A percentile compares a stretch with the other conserved stretches of the same genome.
phyloP scores from a whole-genome alignment of 2,113 vertebrate species.

The Syngnathus floridae region DNA sequence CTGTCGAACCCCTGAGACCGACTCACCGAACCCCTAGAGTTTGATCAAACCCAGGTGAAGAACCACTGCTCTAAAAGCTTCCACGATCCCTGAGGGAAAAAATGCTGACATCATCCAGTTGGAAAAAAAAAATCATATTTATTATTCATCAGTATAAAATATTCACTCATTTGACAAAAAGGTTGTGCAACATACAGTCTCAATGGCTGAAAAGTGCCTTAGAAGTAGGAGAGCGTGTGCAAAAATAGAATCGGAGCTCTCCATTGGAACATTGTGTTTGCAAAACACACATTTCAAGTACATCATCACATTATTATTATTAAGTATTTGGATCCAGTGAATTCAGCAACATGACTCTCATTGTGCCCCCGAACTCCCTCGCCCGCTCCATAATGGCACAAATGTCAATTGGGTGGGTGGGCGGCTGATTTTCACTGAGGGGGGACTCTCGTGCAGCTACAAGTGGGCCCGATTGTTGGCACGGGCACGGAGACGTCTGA shows the following conservation, averaged over 20 bases:
- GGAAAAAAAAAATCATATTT: slow-evolving; percentile 47
- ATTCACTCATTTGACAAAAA: slow-evolving; percentile 58
- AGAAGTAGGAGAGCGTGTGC: slow-evolving; percentile 45
- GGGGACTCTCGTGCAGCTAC: slow-evolving; percentile 44
- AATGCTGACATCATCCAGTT: slow-evolving; percentile 42
- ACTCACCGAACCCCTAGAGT: too few relatives aligned
- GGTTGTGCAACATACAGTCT: slow-evolving; percentile 62
- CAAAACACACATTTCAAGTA: slow-evolving; percentile 45
- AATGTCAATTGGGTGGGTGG: slow-evolving; percentile 19
- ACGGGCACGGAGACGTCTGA: slow-evolving; percentile 49
- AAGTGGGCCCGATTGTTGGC: slow-evolving; percentile 30
- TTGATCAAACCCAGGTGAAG: too few relatives aligned
- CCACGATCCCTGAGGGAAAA: slow-evolving; percentile 19
- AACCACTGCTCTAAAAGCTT: slow-evolving; percentile 20
- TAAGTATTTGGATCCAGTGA: slow-evolving; percentile 46
- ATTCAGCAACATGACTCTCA: background rate
- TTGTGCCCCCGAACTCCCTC: background rate
- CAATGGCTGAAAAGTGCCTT: slow-evolving; percentile 57
- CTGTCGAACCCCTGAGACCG: too few relatives aligned
- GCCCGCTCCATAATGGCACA: background rate
- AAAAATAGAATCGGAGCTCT: slow-evolving; percentile 54
- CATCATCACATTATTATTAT: slow-evolving; percentile 28
- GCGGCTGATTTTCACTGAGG: slow-evolving; percentile 22
- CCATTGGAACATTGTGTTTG: slow-evolving; percentile 35
- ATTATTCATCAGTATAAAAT: slow-evolving; percentile 70